These are phyloP conservation scores for Dolichotis patagonum DNA, from an alignment of 2,113 vertebrate genomes.

Conservation along the genomic window DNA sequence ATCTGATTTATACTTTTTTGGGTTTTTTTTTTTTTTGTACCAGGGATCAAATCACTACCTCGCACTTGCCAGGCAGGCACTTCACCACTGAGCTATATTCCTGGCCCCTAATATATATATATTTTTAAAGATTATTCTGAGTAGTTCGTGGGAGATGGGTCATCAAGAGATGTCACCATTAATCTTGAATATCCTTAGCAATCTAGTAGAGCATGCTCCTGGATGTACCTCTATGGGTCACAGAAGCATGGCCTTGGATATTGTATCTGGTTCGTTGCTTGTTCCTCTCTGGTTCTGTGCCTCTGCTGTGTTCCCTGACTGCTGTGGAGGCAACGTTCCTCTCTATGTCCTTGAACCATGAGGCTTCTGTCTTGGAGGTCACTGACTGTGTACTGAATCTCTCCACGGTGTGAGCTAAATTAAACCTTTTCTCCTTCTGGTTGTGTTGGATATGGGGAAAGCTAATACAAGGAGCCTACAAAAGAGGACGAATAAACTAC, in stretches of 20 bases:
- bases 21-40: too few relatives aligned
- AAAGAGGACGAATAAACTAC: neutral
- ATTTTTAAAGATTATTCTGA: neutral
- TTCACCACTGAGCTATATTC: too few relatives aligned
- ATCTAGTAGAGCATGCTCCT: neutral
- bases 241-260: neutral
- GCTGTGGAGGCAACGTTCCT: neutral
- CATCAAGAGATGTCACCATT: neutral
- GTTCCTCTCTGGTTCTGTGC: neutral
- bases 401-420: neutral
- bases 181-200: neutral
- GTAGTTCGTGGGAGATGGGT: neutral
- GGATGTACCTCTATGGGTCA: too few relatives aligned
- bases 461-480: neutral
- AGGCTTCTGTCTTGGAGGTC: neutral
- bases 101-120: neutral
- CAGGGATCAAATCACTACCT: too few relatives aligned
- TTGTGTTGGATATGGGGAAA: neutral
- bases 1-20: neutral
- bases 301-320: neutral
- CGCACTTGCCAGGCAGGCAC: too few relatives aligned
- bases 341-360: neutral
- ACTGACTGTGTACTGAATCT: neutral
- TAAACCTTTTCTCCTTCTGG: neutral
- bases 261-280: neutral